phyloP scores from a whole-genome alignment of 2,888 invertebrate species.

The Caenorhabditis japonica region DNA sequence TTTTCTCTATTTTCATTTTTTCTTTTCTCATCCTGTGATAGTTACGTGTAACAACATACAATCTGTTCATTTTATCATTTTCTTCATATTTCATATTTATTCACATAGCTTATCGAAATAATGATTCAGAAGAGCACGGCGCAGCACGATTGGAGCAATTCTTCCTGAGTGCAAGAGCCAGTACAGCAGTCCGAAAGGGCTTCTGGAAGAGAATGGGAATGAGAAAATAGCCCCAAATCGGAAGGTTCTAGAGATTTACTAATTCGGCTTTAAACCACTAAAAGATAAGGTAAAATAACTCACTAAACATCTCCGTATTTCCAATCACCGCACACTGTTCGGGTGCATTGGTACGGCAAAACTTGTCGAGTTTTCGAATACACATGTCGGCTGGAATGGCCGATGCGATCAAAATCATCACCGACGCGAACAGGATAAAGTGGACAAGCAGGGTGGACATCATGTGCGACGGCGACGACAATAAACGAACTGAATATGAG shows the following conservation, averaged over 20 bases:
- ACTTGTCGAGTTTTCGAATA: slow-evolving; percentile 1
- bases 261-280: too few relatives aligned
- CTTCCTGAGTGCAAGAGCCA: slow-evolving; percentile 19
- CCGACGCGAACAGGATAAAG: not conserved
- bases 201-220: too few relatives aligned
- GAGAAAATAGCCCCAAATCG: too few relatives aligned
- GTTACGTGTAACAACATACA: slow-evolving; percentile 9
- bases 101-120: not conserved
- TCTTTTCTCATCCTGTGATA: slow-evolving; percentile 4
- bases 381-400: not conserved
- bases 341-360: not conserved
- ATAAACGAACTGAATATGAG: too few relatives aligned
- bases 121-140: not conserved
- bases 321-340: not conserved
- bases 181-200: slow-evolving; percentile 28
- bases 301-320: not conserved
- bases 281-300: too few relatives aligned
- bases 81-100: not conserved
- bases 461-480: too few relatives aligned
- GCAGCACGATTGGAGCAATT: slow-evolving; percentile 21
- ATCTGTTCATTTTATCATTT: slow-evolving; percentile 22
- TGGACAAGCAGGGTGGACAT: not conserved
- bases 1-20: not conserved
- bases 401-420: not conserved
- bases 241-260: too few relatives aligned